Base-by-base conservation (phyloP, 2,113 vertebrate genomes). In the Hippocampus comes region DNA sequence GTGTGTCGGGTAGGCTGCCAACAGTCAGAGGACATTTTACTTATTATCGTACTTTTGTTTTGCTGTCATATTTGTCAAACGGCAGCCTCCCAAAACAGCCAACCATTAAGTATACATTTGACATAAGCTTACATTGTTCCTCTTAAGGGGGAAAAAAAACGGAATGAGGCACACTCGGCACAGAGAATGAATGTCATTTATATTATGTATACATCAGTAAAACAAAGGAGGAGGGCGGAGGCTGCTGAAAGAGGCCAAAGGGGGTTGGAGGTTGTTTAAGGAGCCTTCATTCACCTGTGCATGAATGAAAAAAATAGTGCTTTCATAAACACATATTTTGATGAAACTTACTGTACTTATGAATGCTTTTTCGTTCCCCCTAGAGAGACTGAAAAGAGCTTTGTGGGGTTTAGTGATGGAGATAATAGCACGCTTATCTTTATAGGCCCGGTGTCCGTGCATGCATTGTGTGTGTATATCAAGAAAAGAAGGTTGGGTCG, bases 381-480 rank as follows among this genome's bases (percentile, higher is more conserved):
- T n/a, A 65, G 75, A 69, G 68, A 72, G 72, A 77, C 65, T 78
- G 77, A 79, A 75, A 64, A 64, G 68, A 34, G 74, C 59, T 79
- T 83, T 79, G 78, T 20, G 63, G 20, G 69, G 70, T 64, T 74
- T 70, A 70, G 68, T 78, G 77, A 82, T 75, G 79, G 72, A 78
- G 77, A 69, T 79, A 79, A 78, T 38, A 77, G 64, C 61, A 51
- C 7, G 65, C 56, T 80, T 85, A 80, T 77, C 81, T 82, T 84
- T 73, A 78, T 41, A 53, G 72, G 72, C 73, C 72, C 68, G 70
- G 67, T 71, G 75, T 71, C 63, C 57, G 48, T 34, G 49, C 38
- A 60, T 71, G 55, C 14, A 71, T 81, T 84, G 81, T 87, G 78
- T 70, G 78, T 79, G 70, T 76, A 77, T 83, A 17, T 27, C 14